These are phyloP conservation scores for Hipparchia semele DNA, from an alignment of 2,888 invertebrate genomes.

Conservation along the genomic window DNA sequence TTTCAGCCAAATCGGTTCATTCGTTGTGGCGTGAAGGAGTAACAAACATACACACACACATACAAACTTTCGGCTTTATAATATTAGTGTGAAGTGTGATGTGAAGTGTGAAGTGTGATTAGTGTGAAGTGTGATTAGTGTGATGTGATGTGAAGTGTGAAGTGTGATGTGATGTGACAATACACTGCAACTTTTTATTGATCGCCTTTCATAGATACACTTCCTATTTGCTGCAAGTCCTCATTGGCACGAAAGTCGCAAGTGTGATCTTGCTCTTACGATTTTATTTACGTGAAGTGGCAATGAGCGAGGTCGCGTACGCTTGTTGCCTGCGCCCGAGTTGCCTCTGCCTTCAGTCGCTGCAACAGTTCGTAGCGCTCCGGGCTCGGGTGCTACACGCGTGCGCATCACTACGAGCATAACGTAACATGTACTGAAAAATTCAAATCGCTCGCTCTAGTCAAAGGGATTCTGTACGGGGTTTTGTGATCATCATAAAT, in stretches of 20 bases:
- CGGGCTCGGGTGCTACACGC: conserved; percentile 63
- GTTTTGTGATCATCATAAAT: conserved; percentile 40
- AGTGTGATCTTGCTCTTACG: background rate
- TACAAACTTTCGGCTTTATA: too few relatives aligned
- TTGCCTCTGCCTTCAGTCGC: conserved; percentile 53
- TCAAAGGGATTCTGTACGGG: background rate
- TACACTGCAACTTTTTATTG: background rate
- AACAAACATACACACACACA: too few relatives aligned
- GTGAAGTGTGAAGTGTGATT: too few relatives aligned
- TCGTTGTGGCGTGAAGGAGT: too few relatives aligned
- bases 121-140: too few relatives aligned
- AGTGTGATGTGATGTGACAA: too few relatives aligned
- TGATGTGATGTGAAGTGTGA: too few relatives aligned
- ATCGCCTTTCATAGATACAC: background rate
- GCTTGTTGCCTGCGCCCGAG: conserved; percentile 48
- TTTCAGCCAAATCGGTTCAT: too few relatives aligned
- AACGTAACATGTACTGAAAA: conserved; percentile 38
- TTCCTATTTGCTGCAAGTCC: background rate
- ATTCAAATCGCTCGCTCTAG: background rate
- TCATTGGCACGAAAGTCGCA: background rate
- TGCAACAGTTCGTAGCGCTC: conserved; percentile 63
- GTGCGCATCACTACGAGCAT: conserved; percentile 36
- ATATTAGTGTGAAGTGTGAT: too few relatives aligned
- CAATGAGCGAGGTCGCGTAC: conserved; percentile 62
- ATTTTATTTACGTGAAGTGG: conserved; percentile 48